Evolutionary conservation across 2,797 vertebrate genomes (phyloP).

Genomic region (Myoxocephalus aenaeus): DNA sequence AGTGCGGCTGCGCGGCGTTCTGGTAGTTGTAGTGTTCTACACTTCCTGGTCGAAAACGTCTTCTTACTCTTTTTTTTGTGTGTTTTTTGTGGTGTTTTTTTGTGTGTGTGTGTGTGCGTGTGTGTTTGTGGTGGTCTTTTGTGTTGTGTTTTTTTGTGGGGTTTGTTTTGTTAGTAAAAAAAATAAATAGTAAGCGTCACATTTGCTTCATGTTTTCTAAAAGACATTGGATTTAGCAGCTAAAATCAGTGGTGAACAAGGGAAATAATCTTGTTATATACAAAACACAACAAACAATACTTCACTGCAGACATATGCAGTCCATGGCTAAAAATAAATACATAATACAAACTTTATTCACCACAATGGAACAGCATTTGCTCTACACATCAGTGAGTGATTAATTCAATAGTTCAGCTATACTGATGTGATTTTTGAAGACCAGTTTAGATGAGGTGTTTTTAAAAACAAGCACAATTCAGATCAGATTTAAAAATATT

Average conservation of each 20-base stretch:
- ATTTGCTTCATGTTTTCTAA: not conserved
- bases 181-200: too few relatives aligned
- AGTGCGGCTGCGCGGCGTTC: fast-evolving
- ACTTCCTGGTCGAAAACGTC: not conserved
- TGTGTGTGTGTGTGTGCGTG: too few relatives aligned
- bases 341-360: too few relatives aligned
- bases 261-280: too few relatives aligned
- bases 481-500: not conserved
- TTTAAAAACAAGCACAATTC: not conserved
- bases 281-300: too few relatives aligned
- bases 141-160: too few relatives aligned
- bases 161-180: not conserved
- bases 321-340: too few relatives aligned
- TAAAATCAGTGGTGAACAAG: not conserved
- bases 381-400: not conserved
- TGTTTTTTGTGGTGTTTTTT: not conserved
- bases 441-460: too few relatives aligned
- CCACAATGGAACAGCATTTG: too few relatives aligned
- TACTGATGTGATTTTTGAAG: not conserved
- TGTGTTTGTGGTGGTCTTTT: too few relatives aligned
- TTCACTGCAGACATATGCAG: too few relatives aligned
- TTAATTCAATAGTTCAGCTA: not conserved
- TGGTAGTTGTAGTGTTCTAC: conserved; percentile 57
- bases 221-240: not conserved
- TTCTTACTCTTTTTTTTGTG: too few relatives aligned